A percentile compares a stretch with the other conserved stretches of the same genome.
Conservation (phyloP, 2,113 vertebrate species). For the Fregetta grallaria region DNA sequence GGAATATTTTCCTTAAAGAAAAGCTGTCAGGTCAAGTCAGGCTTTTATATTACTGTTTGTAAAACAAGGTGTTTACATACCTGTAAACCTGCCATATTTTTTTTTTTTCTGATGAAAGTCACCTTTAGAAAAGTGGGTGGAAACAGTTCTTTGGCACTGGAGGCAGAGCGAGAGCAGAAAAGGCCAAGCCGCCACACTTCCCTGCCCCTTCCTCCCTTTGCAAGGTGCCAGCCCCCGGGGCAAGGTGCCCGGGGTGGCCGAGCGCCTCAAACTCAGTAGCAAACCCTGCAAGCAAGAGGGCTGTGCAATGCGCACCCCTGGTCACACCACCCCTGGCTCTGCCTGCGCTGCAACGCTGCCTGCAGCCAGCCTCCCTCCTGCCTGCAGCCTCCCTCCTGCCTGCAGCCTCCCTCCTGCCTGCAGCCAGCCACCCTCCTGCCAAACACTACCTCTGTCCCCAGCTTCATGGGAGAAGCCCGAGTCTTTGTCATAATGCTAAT, state of each 20-base stretch:
- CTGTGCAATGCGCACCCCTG: fast-evolving
- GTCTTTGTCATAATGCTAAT: neutral
- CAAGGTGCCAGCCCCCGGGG: neutral
- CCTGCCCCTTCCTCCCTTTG: neutral
- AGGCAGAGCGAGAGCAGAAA: neutral
- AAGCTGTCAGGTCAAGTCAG: slow-evolving; percentile 37
- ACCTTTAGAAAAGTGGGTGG: neutral
- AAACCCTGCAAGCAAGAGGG: neutral
- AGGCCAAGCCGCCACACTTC: fast-evolving
- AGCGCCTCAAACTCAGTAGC: neutral
- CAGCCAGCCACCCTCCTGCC: neutral
- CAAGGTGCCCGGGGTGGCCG: fast-evolving
- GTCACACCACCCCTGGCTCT: neutral
- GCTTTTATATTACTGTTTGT: slow-evolving; percentile 35
- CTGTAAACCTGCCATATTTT: slow-evolving; percentile 36
- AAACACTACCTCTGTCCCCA: neutral
- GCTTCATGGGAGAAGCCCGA: neutral
- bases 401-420: neutral
- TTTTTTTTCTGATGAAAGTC: neutral
- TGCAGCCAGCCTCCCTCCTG: neutral
- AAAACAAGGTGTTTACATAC: slow-evolving; percentile 65
- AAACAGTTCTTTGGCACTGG: neutral
- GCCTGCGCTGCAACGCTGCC: fast-evolving
- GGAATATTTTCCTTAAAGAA: slow-evolving; percentile 22
- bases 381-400: neutral